A percentile compares a stretch with the other conserved stretches of the same genome.
Conservation (phyloP, 37 sponge, comb jelly and placozoan species). For the Tethya wilhelma region DNA sequence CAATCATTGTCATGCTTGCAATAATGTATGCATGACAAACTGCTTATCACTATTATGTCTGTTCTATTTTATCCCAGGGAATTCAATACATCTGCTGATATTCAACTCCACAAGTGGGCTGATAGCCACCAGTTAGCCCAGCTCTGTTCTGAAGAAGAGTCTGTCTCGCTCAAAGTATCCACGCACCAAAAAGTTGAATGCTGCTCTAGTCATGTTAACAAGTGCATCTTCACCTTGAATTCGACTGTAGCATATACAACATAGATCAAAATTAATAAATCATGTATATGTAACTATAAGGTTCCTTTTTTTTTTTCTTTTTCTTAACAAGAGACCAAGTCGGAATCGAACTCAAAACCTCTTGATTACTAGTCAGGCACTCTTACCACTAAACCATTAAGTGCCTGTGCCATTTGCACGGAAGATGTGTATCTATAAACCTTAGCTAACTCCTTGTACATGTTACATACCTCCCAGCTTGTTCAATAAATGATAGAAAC, state of each 20-base stretch:
- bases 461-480: conserved; percentile 53
- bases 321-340: too few species aligned
- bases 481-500: conserved; percentile 49
- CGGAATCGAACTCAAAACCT: too few species aligned
- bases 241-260: conserved; percentile 4
- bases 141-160: conserved; percentile 74
- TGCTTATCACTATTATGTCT: too few species aligned
- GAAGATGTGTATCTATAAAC: too few species aligned
- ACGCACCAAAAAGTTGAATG: conserved; percentile 46
- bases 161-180: conserved; percentile 73
- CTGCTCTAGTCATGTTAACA: conserved; percentile 34
- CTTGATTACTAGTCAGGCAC: too few species aligned
- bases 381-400: too few species aligned
- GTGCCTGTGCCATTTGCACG: too few species aligned
- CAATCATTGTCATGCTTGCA: too few species aligned
- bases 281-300: too few species aligned
- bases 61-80: conserved; percentile 43
- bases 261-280: neutral
- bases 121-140: conserved; percentile 69
- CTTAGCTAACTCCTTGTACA: too few species aligned
- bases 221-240: conserved; percentile 57
- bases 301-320: too few species aligned
- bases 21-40: too few species aligned
- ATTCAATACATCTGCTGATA: conserved; percentile 85
- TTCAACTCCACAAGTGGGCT: conserved; percentile 90